A percentile compares a stretch with the other conserved stretches of the same genome.
Conservation (phyloP, 2,797 vertebrate species). For the Siniperca scherzeri region DNA sequence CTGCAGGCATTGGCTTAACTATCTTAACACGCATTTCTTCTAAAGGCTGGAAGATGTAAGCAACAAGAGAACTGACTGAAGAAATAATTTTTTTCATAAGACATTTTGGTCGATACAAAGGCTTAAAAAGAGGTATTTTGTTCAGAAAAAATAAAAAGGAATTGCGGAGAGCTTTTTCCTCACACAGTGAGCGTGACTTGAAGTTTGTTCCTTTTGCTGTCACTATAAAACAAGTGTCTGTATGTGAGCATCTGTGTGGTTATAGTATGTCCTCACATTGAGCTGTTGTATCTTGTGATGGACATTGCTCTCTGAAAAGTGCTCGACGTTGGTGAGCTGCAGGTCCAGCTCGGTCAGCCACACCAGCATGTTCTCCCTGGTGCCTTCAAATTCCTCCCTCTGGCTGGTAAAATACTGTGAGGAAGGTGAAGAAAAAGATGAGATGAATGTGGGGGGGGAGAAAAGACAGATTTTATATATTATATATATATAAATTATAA, state of each 20-base stretch:
- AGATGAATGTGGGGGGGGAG: not conserved
- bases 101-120: not conserved
- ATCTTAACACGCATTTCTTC: not conserved
- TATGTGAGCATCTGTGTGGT: not conserved
- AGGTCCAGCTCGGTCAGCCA: constrained; percentile 98
- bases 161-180: not conserved
- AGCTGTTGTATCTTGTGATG: constrained; percentile 96
- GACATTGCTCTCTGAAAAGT: constrained; percentile 94
- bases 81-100: not conserved
- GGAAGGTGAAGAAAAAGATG: not conserved
- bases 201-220: not conserved
- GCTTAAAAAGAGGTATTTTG: not conserved
- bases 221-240: not conserved
- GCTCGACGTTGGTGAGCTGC: constrained; percentile 96
- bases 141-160: not conserved
- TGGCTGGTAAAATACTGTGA: constrained; percentile 92
- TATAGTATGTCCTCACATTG: constrained; percentile 84
- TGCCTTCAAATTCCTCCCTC: constrained; percentile 94
- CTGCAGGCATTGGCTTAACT: not conserved
- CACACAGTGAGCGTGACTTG: not conserved
- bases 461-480: not conserved
- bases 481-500: too few relatives aligned
- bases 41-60: not conserved
- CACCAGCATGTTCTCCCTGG: constrained; percentile 91
- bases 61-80: not conserved